A percentile compares a stretch with the other conserved stretches of the same genome.
These are phyloP conservation scores for Castor canadensis DNA, from an alignment of 2,113 vertebrate genomes.

Conservation along the genomic window DNA sequence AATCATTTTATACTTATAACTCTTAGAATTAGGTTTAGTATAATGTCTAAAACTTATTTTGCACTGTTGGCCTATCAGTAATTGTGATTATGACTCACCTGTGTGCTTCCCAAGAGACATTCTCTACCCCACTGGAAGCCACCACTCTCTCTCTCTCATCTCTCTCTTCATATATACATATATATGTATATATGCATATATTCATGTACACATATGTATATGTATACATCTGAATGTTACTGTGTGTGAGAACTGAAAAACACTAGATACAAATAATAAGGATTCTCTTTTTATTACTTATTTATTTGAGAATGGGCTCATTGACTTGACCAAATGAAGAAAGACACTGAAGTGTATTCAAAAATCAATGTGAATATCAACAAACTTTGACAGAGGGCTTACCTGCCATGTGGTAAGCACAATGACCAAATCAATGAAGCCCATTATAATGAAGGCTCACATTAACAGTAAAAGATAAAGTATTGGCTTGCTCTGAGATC, in stretches of 20 bases:
- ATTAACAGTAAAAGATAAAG: constrained; percentile 25
- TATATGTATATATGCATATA: too few species aligned
- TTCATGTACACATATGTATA: too few species aligned
- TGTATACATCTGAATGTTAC: not conserved
- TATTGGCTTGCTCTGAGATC: not conserved
- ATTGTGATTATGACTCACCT: not conserved
- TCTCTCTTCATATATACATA: too few species aligned
- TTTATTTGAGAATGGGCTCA: not conserved
- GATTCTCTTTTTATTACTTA: not conserved
- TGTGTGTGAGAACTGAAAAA: not conserved
- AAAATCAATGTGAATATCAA: constrained; percentile 44
- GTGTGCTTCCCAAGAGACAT: not conserved
- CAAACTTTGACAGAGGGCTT: constrained; percentile 1
- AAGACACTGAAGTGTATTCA: constrained; percentile 21
- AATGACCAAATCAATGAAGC: constrained; percentile 56
- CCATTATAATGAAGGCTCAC: constrained; percentile 39
- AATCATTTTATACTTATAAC: not conserved
- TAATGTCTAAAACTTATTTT: not conserved
- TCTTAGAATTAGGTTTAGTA: not conserved
- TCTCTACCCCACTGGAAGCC: not conserved
- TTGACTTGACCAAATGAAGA: constrained; percentile 13
- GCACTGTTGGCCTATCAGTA: not conserved
- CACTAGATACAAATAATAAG: not conserved
- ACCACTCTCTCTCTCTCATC: too few species aligned
- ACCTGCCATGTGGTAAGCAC: not conserved